Evolutionary conservation across 2,888 invertebrate species (phyloP).

Genomic region (Sminthurinus aureus): DNA sequence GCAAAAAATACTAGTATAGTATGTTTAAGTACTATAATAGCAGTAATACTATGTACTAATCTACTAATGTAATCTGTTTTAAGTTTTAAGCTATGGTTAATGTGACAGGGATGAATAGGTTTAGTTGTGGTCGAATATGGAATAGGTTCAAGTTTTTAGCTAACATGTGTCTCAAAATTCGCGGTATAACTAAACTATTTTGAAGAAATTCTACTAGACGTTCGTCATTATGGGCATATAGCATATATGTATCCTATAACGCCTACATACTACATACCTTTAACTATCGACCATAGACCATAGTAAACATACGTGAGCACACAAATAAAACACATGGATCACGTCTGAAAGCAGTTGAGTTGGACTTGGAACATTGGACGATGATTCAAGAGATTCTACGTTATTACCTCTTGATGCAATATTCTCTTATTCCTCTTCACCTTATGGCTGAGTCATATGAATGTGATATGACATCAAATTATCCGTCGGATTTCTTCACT

Average conservation of each 20-base stretch:
- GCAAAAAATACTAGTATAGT: no score
- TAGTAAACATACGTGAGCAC: background rate
- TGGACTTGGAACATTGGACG: background rate
- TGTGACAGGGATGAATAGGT: background rate
- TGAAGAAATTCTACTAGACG: no score
- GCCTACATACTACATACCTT: background rate
- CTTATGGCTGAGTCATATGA: constrained; percentile 28
- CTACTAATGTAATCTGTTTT: no score
- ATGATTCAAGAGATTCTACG: background rate
- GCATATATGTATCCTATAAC: background rate
- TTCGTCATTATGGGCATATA: no score
- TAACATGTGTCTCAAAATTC: background rate
- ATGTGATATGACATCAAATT: constrained; percentile 18
- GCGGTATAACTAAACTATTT: no score
- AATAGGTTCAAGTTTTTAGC: background rate
- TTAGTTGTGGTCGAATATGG: background rate
- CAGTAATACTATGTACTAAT: no score
- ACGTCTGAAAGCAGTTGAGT: background rate
- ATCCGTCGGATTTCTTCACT: constrained; percentile 15
- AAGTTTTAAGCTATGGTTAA: background rate
- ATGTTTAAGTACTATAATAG: no score
- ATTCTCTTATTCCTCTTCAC: constrained; percentile 11
- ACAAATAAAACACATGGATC: background rate
- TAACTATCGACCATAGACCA: background rate
- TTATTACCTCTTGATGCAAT: constrained; percentile 35